Evolutionary conservation across 2,797 vertebrate genomes (phyloP).

Genomic region (Orestias chungarensis): DNA sequence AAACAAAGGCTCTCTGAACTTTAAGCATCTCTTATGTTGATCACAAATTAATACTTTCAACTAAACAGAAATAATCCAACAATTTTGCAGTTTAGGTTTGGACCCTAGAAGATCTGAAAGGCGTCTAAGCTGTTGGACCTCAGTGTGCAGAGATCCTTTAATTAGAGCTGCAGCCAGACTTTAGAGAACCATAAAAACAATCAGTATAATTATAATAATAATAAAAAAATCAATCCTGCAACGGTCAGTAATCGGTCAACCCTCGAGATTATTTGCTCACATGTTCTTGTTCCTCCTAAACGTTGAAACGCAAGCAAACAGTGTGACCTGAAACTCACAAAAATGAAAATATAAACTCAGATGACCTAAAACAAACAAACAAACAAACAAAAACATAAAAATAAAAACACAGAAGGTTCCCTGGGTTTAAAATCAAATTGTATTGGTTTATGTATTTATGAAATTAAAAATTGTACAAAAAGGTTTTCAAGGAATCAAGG

Average conservation of each 20-base stretch:
- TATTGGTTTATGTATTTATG: no score
- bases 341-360: background rate
- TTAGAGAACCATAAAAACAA: background rate
- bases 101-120: background rate
- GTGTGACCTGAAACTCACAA: background rate
- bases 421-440: no score
- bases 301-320: background rate
- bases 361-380: background rate
- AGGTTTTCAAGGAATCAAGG: no score
- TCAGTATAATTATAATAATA: background rate
- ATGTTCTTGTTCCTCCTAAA: background rate
- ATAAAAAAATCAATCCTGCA: background rate
- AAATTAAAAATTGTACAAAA: no score
- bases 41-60: background rate
- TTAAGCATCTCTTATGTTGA: background rate
- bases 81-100: background rate
- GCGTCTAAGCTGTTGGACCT: background rate
- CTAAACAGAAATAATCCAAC: background rate
- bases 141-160: background rate
- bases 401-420: no score
- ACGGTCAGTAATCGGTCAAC: no score
- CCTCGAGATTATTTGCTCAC: background rate
- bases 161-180: background rate
- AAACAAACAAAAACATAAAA: no score
- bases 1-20: no score